A percentile compares a stretch with the other conserved stretches of the same genome.
These are phyloP conservation scores for Pristionchus fissidentatus DNA, from an alignment of 2,888 invertebrate genomes.

Conservation along the genomic window DNA sequence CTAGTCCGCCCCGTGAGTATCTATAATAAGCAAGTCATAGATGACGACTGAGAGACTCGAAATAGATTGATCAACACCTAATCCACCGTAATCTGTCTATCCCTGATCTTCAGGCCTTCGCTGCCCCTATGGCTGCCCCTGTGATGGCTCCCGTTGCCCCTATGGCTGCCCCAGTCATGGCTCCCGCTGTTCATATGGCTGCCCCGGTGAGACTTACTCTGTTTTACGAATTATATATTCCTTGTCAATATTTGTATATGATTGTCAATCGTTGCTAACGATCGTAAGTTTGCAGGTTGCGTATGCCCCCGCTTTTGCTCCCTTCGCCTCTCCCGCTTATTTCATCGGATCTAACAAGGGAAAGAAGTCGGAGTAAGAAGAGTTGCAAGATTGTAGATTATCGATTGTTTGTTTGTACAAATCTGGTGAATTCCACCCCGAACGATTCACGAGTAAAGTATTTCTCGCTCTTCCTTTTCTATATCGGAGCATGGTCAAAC, in stretches of 20 bases:
- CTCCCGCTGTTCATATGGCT: constrained; percentile 27
- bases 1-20: constrained; percentile 1
- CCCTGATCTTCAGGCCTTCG: constrained; percentile 41
- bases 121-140: constrained; percentile 12
- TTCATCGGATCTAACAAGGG: constrained; percentile 49
- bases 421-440: constrained; percentile 21
- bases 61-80: neutral
- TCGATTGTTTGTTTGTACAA: constrained; percentile 45
- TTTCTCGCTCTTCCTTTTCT: constrained; percentile 16
- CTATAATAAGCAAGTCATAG: neutral
- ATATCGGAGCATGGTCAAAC: no score
- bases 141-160: constrained; percentile 28
- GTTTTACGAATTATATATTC: neutral
- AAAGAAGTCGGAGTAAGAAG: constrained; percentile 43
- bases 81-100: neutral
- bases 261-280: neutral
- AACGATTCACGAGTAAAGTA: constrained; percentile 46
- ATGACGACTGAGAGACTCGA: neutral
- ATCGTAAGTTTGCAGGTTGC: constrained; percentile 44
- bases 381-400: constrained; percentile 18
- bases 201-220: constrained; percentile 43
- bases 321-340: constrained; percentile 44
- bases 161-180: constrained; percentile 34
- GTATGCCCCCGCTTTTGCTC: constrained; percentile 45
- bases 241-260: neutral